Evolutionary conservation across 1,140 invertebrate species (phyloP).

Genomic region (Sesamia nonagrioides): DNA sequence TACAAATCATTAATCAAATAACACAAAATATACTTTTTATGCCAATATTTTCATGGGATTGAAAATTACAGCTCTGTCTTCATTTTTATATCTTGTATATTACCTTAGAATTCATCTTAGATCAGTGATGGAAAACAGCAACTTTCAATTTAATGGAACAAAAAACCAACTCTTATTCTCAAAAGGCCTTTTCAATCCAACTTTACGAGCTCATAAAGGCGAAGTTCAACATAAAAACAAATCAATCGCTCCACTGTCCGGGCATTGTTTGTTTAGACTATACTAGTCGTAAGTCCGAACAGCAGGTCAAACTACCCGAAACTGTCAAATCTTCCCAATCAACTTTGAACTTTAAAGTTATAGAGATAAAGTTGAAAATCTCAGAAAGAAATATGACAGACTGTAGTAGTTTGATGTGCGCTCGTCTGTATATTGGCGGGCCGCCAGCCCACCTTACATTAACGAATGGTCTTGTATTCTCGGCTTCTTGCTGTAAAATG

Average conservation of each 20-base stretch:
- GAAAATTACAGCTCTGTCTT: too few species aligned
- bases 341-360: too few species aligned
- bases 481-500: slow-evolving; percentile 14
- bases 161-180: slow-evolving; percentile 3
- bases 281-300: slow-evolving; percentile 43
- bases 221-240: slow-evolving; percentile 22
- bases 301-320: too few species aligned
- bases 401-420: too few species aligned
- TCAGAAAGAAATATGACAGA: too few species aligned
- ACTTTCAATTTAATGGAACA: background rate
- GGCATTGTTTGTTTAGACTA: slow-evolving; percentile 52
- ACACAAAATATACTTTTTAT: too few species aligned
- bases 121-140: background rate
- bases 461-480: slow-evolving; percentile 33
- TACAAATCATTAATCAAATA: too few species aligned
- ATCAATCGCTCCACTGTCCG: slow-evolving; percentile 34
- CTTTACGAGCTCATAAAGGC: slow-evolving; percentile 1
- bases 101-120: background rate
- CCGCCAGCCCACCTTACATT: slow-evolving; percentile 52
- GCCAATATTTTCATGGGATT: too few species aligned
- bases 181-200: slow-evolving; percentile 11
- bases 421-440: slow-evolving; percentile 51
- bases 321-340: too few species aligned
- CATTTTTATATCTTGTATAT: too few species aligned
- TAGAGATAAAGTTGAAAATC: too few species aligned